Evolutionary conservation across 2,888 invertebrate species (phyloP).

Genomic region (Philereme transversata): DNA sequence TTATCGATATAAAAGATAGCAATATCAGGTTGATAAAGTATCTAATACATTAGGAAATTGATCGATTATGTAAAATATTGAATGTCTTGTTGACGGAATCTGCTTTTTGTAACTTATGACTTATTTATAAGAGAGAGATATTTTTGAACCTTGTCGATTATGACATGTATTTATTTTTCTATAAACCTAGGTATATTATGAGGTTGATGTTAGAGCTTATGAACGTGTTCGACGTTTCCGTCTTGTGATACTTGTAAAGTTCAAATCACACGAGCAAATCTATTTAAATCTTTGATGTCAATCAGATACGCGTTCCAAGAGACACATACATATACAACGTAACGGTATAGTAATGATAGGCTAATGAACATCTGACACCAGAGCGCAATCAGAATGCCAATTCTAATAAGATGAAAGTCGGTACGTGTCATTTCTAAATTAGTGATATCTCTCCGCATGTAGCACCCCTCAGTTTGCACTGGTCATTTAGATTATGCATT

Average conservation of each 20-base stretch:
- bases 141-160: constrained; percentile 7
- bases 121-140: constrained; percentile 10
- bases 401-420: constrained; percentile 21
- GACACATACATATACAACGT: constrained; percentile 19
- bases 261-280: too few relatives aligned
- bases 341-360: constrained; percentile 25
- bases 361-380: constrained; percentile 25
- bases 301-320: constrained; percentile 22
- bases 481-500: too few relatives aligned
- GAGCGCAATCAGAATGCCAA: constrained; percentile 22
- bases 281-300: constrained; percentile 11
- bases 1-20: constrained; percentile 5
- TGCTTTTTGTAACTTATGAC: constrained; percentile 12
- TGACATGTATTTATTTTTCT: constrained; percentile 1
- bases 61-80: constrained; percentile 33
- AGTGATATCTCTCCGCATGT: constrained; percentile 3
- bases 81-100: constrained; percentile 24
- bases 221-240: too few relatives aligned
- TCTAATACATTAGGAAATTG: constrained; percentile 36
- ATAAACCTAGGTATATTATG: too few relatives aligned
- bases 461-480: constrained; percentile 1
- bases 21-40: constrained; percentile 8
- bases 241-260: too few relatives aligned
- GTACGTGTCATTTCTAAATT: constrained; percentile 19
- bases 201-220: too few relatives aligned